phyloP scores from a whole-genome alignment of 2,113 vertebrate genomes.

The Dolichallabes microphthalmus region DNA sequence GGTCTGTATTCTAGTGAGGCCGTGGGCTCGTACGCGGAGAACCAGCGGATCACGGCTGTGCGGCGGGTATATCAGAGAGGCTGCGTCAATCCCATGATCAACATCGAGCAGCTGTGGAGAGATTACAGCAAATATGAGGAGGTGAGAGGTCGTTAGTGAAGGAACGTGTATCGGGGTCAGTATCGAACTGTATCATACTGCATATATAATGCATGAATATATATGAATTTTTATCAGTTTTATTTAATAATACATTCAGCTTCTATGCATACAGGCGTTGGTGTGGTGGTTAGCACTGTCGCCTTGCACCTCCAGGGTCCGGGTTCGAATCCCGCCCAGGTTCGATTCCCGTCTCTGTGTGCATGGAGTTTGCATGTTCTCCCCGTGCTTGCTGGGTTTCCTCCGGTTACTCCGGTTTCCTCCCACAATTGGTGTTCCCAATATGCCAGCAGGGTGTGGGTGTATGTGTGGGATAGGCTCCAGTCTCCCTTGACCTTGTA shows the following conservation, averaged over 20 bases:
- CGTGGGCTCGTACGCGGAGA: conserved; percentile 97
- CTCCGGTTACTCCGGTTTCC: too few species aligned
- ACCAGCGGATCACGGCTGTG: conserved; percentile 97
- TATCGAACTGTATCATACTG: too few species aligned
- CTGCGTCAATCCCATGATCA: conserved; percentile 99
- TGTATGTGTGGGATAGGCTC: too few species aligned
- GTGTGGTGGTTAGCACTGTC: too few species aligned
- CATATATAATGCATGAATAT: neutral
- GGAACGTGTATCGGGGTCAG: neutral
- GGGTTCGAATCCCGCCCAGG: too few species aligned
- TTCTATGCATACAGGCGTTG: neutral
- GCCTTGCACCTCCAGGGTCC: too few species aligned
- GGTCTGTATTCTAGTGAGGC: conserved; percentile 80
- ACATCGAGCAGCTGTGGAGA: conserved; percentile 98
- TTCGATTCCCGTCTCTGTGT: too few species aligned
- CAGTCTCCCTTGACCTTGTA: too few species aligned
- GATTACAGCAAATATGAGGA: conserved; percentile 99
- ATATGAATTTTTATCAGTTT: neutral
- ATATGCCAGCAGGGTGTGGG: too few species aligned
- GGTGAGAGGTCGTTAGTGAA: conserved; percentile 67
- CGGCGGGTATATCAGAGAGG: conserved; percentile 97
- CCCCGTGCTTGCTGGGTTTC: too few species aligned
- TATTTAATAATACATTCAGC: neutral
- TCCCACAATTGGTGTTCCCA: too few species aligned
- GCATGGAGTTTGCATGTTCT: too few species aligned